A percentile compares a stretch with the other conserved stretches of the same genome.
phyloP scores from a whole-genome alignment of 2,888 invertebrate genomes.

The Apantesis nais region DNA sequence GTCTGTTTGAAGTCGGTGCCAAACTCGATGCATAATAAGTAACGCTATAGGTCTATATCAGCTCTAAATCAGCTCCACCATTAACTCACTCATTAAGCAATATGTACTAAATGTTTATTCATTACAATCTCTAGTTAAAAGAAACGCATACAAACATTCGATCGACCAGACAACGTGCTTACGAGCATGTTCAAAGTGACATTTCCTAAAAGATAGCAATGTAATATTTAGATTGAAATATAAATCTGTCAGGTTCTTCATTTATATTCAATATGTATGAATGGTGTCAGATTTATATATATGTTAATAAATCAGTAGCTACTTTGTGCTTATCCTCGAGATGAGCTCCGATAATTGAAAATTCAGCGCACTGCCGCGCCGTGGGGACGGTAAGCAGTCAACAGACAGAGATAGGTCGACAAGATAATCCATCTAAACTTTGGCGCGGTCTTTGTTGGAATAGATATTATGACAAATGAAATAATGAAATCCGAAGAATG shows the following conservation, averaged over 20 bases:
- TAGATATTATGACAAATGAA: slow-evolving; percentile 55
- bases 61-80: too few species aligned
- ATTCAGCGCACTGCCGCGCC: slow-evolving; percentile 53
- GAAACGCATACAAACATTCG: not conserved
- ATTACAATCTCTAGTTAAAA: not conserved
- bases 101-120: not conserved
- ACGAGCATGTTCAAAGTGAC: not conserved
- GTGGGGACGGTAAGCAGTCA: slow-evolving; percentile 51
- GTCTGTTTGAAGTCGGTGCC: too few species aligned
- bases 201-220: not conserved
- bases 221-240: not conserved
- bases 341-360: slow-evolving; percentile 67
- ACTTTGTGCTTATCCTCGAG: slow-evolving; percentile 51
- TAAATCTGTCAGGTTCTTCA: not conserved
- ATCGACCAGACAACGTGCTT: not conserved
- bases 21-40: too few species aligned
- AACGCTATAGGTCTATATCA: too few species aligned
- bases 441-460: slow-evolving; percentile 60
- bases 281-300: slow-evolving; percentile 34
- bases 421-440: slow-evolving; percentile 56
- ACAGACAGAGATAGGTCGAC: slow-evolving; percentile 51
- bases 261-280: slow-evolving; percentile 21
- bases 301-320: slow-evolving; percentile 53
- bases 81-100: too few species aligned
- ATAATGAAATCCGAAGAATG: slow-evolving; percentile 52